Base-by-base conservation (phyloP, 2,888 invertebrate genomes). In the Lamellibrachia satsuma region DNA sequence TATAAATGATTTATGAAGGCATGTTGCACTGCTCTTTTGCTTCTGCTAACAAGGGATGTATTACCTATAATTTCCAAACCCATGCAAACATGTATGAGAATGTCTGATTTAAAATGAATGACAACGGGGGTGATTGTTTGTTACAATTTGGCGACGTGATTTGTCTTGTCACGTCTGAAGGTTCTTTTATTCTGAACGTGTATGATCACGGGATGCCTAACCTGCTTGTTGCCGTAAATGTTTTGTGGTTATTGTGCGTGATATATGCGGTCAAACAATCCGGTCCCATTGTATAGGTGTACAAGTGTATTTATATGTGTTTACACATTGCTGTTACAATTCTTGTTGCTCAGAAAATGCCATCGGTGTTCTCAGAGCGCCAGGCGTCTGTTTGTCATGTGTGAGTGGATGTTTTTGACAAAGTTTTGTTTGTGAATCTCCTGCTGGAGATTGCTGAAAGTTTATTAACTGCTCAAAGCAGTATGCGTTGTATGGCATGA, bases 381-480 rank as follows among this genome's bases (percentile, higher is more conserved):
- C 57, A 57, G 57, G 57, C 9, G 15, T 57, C 57, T 7, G 57
- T 57, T 57, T 11, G 57, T 15, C 57, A 57, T 8, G 57, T 75
- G n/a, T n/a, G 15, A 75, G 57, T 75, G 75, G 75, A 11, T n/a
- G 4, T 75, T 39, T 39, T 15, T 75, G 75, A 75, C 75, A 4
- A 2, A 22, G 75, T 75, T 75, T 75, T 75, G 75, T 75, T 75
- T 75, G 75, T 75, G 75, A 22, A 39, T 22, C 75, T 75, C 75
- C 75, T n/a, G 4, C 22, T 6, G 75, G 75, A 75, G 75, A 75
- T 4, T 75, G 75, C 22, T 75, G 75, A 75, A 75, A 15, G 6
- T 75, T 75, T 75, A 15, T 75, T 75, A 75, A 75, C 75, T 75
- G 75, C 75, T 75, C 75, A 75, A 75, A 75, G 75, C 75, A 75